Base-by-base conservation (phyloP, 2,888 invertebrate genomes). In the Noctuana brunneofusca region DNA sequence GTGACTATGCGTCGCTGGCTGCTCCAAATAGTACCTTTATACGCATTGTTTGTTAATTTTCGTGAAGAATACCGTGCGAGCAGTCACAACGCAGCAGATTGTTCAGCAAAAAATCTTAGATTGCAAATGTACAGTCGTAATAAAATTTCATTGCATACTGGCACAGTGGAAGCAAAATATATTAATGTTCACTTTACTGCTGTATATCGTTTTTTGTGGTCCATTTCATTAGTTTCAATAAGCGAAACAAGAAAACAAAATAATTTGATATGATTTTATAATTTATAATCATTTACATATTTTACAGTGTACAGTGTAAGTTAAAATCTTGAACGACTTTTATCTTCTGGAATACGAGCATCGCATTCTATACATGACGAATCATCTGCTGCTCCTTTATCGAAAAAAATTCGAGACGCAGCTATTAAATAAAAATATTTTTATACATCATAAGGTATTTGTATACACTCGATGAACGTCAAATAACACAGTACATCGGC, bases 41-140 rank as follows among this genome's bases (percentile, higher is more conserved):
- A 60, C 64, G 52, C 65, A 72, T 75, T 77, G 77, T 80, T 72
- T 79, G 74, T 69, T 74, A 48, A 48, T 48, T 48, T 65, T 64
- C n/a, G n/a, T 58, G 18, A 74, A 77, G 62, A 71, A 66, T 69
- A 69, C 65, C 72, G 74, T 79, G 79, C 73, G 81, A 80, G 75
- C 54, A 16, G 16, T 20, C 9, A n/a, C 35, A 48, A 46, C 48
- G 43, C 18, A 32, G 57, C 46, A 30, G 57, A 8, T 30, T 22
- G 22, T 46, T 22, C 32, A 24, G 43, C 16, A 60, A 54, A 60
- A 60, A 50, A 32, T 59, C 32, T 32, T 35, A 18, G 12, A 27
- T 60, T 59, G 32, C 49, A 18, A 48, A 32, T 18, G 11, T 22
- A 48, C 48, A 48, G 43, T 16, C 18, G 18, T 11, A 43, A 43